These are phyloP conservation scores for Gymnothorax javanicus DNA, from an alignment of 2,797 vertebrate species.

Conservation along the genomic window DNA sequence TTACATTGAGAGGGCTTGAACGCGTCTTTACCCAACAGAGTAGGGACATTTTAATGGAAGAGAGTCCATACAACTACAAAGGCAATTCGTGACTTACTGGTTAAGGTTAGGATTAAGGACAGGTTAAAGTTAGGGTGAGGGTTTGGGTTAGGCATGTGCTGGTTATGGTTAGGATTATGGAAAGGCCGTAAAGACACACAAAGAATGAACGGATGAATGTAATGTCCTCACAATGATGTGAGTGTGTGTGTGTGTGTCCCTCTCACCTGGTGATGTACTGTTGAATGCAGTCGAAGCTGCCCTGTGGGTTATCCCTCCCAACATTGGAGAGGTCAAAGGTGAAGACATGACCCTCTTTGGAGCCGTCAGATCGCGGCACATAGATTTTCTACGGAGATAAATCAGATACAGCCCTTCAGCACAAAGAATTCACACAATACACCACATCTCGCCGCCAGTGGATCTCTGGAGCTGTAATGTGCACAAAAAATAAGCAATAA, in stretches of 20 bases:
- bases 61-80: too few species aligned
- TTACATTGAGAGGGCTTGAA: too few species aligned
- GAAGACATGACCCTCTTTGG: slow-evolving; percentile 72
- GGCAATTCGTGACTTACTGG: too few species aligned
- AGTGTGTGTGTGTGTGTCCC: slow-evolving; percentile 1
- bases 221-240: not conserved
- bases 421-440: not conserved
- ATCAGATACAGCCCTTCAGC: not conserved
- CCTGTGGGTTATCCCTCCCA: slow-evolving; percentile 82
- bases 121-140: too few species aligned
- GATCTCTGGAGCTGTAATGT: not conserved
- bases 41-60: too few species aligned
- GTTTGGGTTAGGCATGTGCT: too few species aligned
- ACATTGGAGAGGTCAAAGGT: slow-evolving; percentile 85
- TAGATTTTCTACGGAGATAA: slow-evolving; percentile 75
- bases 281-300: slow-evolving; percentile 89
- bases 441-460: not conserved
- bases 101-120: too few species aligned
- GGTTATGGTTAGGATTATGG: too few species aligned
- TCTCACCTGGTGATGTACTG: slow-evolving; percentile 81
- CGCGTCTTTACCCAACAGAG: too few species aligned
- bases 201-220: too few species aligned
- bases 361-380: slow-evolving; percentile 76
- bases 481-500: not conserved
- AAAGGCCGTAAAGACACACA: too few species aligned